A percentile compares a stretch with the other conserved stretches of the same genome.
Evolutionary conservation across 2,888 invertebrate genomes (phyloP).

Genomic region (Rugalucina vietnamica): DNA sequence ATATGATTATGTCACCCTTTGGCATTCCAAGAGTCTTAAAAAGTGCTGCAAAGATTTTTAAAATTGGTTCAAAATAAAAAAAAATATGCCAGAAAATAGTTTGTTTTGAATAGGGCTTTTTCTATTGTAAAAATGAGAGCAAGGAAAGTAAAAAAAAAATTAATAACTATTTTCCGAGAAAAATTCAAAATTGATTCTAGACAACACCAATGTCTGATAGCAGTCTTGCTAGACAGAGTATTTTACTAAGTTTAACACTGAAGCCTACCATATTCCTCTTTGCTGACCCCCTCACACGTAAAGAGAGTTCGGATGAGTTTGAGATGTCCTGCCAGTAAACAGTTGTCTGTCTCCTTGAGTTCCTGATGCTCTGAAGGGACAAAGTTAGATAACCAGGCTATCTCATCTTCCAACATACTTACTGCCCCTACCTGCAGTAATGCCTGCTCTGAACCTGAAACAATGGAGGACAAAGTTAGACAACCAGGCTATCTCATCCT

Average conservation of each 20-base stretch:
- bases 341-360: conserved; percentile 82
- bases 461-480: conserved; percentile 84
- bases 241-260: not conserved
- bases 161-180: too few species aligned
- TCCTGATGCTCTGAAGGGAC: conserved; percentile 80
- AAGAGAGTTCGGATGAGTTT: conserved; percentile 83
- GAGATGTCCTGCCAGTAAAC: conserved; percentile 85
- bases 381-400: conserved; percentile 84
- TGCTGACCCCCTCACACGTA: conserved; percentile 84
- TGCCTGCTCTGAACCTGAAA: conserved; percentile 81
- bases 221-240: not conserved
- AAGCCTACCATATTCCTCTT: conserved; percentile 80
- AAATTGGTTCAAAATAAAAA: too few species aligned
- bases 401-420: conserved; percentile 85
- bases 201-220: not conserved
- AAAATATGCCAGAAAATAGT: too few species aligned
- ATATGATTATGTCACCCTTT: too few species aligned
- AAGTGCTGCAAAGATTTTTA: too few species aligned
- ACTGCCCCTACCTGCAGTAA: conserved; percentile 80
- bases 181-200: not conserved
- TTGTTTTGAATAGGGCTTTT: too few species aligned
- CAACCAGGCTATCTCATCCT: conserved; percentile 85
- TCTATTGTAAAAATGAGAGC: too few species aligned
- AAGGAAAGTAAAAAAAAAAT: too few species aligned
- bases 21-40: too few species aligned